Conservation (phyloP, 2,888 invertebrate species). For the Minunthozetes semirufus region DNA sequence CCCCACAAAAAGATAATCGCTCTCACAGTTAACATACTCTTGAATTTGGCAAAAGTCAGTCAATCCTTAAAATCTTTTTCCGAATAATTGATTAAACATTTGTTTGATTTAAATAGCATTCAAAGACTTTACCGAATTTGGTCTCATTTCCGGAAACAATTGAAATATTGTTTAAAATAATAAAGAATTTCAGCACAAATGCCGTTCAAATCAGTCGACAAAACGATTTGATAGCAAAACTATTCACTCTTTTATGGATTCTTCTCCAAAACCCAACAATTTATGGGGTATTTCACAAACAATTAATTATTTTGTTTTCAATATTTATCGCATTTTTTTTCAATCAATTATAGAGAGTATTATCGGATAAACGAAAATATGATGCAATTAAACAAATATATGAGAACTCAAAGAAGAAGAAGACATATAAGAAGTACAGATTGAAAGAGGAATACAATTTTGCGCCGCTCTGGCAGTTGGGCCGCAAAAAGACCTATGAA, state of each 20-base stretch:
- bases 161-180: conserved; percentile 1
- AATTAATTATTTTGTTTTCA: neutral
- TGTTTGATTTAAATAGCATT: neutral
- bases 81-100: neutral
- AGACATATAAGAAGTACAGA: neutral
- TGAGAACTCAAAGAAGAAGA: neutral
- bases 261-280: neutral
- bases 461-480: neutral
- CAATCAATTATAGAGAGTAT: neutral
- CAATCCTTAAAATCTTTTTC: neutral
- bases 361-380: neutral
- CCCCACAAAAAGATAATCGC: conserved; percentile 34
- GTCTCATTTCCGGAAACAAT: neutral
- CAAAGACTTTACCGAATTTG: neutral
- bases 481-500: neutral
- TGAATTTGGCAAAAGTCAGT: conserved; percentile 32
- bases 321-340: neutral
- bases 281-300: neutral
- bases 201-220: no score
- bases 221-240: neutral
- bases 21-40: conserved; percentile 10
- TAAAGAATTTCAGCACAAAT: neutral
- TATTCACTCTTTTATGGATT: conserved; percentile 11
- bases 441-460: neutral
- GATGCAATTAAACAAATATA: neutral